Evolutionary conservation across 2,113 vertebrate genomes (phyloP).

Genomic region (Notothenia rossii): DNA sequence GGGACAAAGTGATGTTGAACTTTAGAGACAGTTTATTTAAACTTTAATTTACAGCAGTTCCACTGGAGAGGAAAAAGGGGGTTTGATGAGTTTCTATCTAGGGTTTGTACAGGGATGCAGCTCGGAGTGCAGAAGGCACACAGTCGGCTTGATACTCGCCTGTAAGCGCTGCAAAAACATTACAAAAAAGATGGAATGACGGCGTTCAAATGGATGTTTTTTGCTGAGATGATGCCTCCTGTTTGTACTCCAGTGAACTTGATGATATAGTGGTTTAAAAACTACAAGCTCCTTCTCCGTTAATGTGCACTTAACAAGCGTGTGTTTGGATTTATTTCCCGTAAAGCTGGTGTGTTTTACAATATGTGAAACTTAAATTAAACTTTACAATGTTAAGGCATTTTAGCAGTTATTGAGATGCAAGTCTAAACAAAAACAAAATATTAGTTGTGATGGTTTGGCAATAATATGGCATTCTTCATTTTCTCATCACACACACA

Average conservation of each 20-base stretch:
- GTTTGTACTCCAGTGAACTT: no score
- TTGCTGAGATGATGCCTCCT: no score
- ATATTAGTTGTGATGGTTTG: conserved; percentile 28
- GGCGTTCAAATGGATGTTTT: no score
- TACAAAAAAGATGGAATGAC: conserved; percentile 10
- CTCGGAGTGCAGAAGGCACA: conserved; percentile 83
- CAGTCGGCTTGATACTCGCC: conserved; percentile 75
- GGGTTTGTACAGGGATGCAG: conserved; percentile 74
- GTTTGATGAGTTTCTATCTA: conserved; percentile 65
- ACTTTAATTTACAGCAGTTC: conserved; percentile 75
- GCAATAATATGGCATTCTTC: conserved; percentile 29
- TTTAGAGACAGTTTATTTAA: conserved; percentile 77
- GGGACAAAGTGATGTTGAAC: conserved; percentile 15
- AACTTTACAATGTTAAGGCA: conserved; percentile 67
- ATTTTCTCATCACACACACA: conserved; percentile 5
- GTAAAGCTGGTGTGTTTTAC: conserved; percentile 37
- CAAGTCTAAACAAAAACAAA: conserved; percentile 13
- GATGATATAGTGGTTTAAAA: no score
- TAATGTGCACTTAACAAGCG: conserved; percentile 10
- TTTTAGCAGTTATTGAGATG: conserved; percentile 47
- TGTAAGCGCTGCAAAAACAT: conserved; percentile 61
- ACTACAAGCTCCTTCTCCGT: background rate
- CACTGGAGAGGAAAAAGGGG: conserved; percentile 51
- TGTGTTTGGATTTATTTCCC: conserved; percentile 4
- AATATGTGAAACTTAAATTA: conserved; percentile 24